Evolutionary conservation across 1,140 invertebrate species (phyloP).

Genomic region (Caenorhabditis briggsae): DNA sequence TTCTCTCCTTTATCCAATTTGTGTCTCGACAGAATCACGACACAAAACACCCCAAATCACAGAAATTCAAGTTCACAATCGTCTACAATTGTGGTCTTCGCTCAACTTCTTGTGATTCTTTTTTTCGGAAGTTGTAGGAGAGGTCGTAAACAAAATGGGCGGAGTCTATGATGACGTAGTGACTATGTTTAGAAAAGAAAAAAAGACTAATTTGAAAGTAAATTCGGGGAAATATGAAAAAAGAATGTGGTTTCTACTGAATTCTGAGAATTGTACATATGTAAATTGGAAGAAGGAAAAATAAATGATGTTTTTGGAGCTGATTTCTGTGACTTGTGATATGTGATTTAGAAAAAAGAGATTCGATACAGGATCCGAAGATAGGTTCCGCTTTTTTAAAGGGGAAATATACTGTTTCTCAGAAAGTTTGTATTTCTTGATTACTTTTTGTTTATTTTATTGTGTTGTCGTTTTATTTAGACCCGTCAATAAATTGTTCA

Average conservation of each 20-base stretch:
- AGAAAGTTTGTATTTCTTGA: no score
- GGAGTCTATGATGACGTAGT: conserved; percentile 18
- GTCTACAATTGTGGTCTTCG: neutral
- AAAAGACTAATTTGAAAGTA: conserved; percentile 2
- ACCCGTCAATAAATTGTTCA: no score
- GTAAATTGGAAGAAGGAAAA: neutral
- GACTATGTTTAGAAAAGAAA: neutral
- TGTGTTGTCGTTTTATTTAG: no score
- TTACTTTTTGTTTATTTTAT: no score
- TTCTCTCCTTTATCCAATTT: neutral
- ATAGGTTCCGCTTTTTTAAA: no score
- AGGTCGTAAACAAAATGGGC: conserved; percentile 21
- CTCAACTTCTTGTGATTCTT: conserved; percentile 33
- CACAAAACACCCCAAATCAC: neutral
- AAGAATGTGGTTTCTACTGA: no score
- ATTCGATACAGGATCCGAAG: no score
- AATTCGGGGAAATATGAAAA: neutral
- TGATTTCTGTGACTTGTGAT: conserved; percentile 12
- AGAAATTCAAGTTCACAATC: neutral
- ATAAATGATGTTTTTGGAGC: neutral
- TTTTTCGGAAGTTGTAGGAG: neutral
- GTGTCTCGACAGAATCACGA: no score
- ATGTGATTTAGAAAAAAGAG: neutral
- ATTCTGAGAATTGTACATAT: conserved; percentile 14
- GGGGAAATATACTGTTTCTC: no score